These are phyloP conservation scores for Melanotus villosus DNA, from an alignment of 2,888 invertebrate genomes.

Conservation along the genomic window DNA sequence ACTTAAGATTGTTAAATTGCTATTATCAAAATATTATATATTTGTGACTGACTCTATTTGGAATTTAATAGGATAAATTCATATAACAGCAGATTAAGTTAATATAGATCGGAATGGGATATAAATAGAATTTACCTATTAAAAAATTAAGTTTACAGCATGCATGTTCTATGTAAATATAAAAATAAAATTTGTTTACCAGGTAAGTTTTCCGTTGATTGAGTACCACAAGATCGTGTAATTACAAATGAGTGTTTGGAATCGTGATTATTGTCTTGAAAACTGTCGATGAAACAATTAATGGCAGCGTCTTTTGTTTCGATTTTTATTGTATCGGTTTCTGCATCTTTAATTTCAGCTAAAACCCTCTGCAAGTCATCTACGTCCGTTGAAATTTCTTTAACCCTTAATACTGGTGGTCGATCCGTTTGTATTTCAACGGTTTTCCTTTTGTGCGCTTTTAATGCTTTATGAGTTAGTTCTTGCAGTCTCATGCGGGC, in stretches of 20 bases:
- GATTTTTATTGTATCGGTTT: constrained; percentile 65
- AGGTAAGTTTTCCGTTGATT: constrained; percentile 33
- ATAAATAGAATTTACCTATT: too few relatives aligned
- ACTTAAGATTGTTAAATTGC: too few relatives aligned
- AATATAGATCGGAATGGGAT: too few relatives aligned
- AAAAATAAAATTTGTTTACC: constrained; percentile 4
- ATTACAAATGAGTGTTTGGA: constrained; percentile 34
- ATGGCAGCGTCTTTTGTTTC: constrained; percentile 70
- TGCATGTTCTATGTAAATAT: not conserved
- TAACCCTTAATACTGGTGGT: constrained; percentile 70
- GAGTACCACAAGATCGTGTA: constrained; percentile 48
- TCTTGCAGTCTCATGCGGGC: constrained; percentile 74
- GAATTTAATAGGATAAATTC: too few relatives aligned
- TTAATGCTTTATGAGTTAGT: constrained; percentile 73
- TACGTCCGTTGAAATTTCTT: constrained; percentile 73
- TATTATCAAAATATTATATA: too few relatives aligned
- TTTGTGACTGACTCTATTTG: too few relatives aligned
- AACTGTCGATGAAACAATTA: constrained; percentile 62
- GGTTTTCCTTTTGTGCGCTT: constrained; percentile 70
- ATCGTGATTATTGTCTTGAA: constrained; percentile 16
- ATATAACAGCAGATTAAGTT: too few relatives aligned
- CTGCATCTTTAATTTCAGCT: constrained; percentile 63
- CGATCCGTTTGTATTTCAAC: constrained; percentile 73
- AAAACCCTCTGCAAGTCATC: constrained; percentile 70
- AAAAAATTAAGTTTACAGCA: too few relatives aligned